phyloP scores from a whole-genome alignment of 1,140 invertebrate genomes.

The Lysiphlebus fabarum region DNA sequence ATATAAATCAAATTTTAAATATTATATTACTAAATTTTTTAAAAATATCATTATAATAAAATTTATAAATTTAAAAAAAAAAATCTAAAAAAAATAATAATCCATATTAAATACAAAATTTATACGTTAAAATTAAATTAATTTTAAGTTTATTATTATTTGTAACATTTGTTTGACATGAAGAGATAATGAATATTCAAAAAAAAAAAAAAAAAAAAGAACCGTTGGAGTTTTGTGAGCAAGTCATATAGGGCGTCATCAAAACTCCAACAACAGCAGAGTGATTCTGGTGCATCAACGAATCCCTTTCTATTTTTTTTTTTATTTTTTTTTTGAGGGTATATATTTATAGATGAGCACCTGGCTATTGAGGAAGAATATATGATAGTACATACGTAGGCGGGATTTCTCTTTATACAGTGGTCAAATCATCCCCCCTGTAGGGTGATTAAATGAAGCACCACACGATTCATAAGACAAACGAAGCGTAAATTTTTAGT shows the following conservation, averaged over 20 bases:
- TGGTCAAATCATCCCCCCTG: constrained; percentile 29
- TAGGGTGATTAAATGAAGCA: constrained; percentile 32
- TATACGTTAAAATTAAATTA: too few relatives aligned
- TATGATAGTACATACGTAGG: neutral
- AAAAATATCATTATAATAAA: too few relatives aligned
- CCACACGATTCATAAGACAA: constrained; percentile 27
- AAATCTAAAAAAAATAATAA: too few relatives aligned
- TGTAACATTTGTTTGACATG: too few relatives aligned
- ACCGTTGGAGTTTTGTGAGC: constrained; percentile 8
- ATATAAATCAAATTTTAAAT: too few relatives aligned
- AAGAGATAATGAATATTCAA: too few relatives aligned
- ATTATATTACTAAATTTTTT: too few relatives aligned
- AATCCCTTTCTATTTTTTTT: too few relatives aligned
- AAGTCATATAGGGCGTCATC: constrained; percentile 11
- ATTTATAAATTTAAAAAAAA: too few relatives aligned
- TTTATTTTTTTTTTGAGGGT: constrained; percentile 10
- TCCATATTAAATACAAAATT: too few relatives aligned
- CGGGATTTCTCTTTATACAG: constrained; percentile 9
- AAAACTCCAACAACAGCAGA: constrained; percentile 9
- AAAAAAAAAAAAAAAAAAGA: neutral
- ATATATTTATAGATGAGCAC: constrained; percentile 15
- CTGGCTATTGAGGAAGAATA: constrained; percentile 18
- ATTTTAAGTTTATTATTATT: too few relatives aligned
- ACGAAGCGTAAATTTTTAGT: constrained; percentile 22
- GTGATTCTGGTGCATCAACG: constrained; percentile 5